Percentiles rank a stretch among this genome's conserved stretches.
These are phyloP conservation scores for Leptodactylus fuscus DNA, from an alignment of 2,113 vertebrate species.

Conservation along the genomic window DNA sequence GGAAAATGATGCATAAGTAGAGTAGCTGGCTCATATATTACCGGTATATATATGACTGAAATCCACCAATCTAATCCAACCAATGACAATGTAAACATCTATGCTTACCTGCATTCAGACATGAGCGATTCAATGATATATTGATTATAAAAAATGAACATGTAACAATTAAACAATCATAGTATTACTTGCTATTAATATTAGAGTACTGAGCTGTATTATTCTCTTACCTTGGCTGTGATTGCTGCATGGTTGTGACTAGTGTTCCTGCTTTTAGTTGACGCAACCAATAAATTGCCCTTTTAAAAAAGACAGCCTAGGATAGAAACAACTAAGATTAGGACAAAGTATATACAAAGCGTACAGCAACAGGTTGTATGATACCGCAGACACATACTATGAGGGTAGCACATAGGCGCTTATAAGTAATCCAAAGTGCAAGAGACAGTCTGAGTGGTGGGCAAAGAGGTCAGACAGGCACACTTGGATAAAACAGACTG, in stretches of 20 bases:
- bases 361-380: not conserved
- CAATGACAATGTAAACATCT: not conserved
- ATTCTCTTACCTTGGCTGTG: constrained; percentile 51
- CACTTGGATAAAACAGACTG: constrained; percentile 12
- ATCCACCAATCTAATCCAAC: not conserved
- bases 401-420: not conserved
- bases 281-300: not conserved
- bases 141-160: not conserved
- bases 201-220: not conserved
- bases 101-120: not conserved
- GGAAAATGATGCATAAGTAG: not conserved
- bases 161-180: no score
- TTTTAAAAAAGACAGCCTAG: not conserved
- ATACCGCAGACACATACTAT: not conserved
- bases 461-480: constrained; percentile 9
- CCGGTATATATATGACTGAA: not conserved
- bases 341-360: not conserved
- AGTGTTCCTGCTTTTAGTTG: not conserved
- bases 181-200: no score
- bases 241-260: constrained; percentile 43
- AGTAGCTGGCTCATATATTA: not conserved
- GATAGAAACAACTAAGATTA: not conserved
- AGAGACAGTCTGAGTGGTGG: not conserved
- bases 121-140: not conserved
- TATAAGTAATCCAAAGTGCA: not conserved